Evolutionary conservation across 2,888 invertebrate genomes (phyloP).

Genomic region (Bellardia pandia): DNA sequence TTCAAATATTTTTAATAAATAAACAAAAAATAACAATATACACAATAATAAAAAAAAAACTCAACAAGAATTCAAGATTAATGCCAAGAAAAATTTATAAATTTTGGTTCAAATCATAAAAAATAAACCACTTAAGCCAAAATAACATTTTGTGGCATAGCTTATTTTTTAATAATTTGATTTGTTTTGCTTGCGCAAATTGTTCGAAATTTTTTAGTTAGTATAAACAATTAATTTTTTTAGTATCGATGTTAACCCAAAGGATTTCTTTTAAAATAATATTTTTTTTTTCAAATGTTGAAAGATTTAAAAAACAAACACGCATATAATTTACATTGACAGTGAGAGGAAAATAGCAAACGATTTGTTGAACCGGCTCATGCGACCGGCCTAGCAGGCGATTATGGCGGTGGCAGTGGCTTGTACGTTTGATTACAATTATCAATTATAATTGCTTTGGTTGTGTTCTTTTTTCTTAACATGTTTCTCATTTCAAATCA

Average conservation of each 20-base stretch:
- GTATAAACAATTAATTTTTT: conserved; percentile 4
- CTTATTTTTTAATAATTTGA: neutral
- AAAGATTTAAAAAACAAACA: neutral
- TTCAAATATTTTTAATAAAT: conserved; percentile 30
- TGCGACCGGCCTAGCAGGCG: neutral
- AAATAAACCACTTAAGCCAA: conserved; percentile 42
- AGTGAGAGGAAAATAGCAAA: neutral
- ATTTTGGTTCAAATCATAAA: conserved; percentile 34
- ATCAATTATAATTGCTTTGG: neutral
- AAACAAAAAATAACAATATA: neutral
- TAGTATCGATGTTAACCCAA: neutral
- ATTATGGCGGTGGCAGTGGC: neutral
- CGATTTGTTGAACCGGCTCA: neutral
- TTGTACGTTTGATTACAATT: neutral
- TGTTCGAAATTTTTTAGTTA: neutral
- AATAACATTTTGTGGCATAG: neutral
- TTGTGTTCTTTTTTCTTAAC: neutral
- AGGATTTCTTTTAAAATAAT: neutral
- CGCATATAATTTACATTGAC: neutral
- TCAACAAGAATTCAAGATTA: conserved; percentile 17
- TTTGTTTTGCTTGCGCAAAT: conserved; percentile 50
- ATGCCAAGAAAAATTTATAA: conserved; percentile 47
- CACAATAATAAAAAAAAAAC: neutral
- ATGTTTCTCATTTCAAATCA: conserved; percentile 1
- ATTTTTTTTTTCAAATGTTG: neutral